Base-by-base conservation (phyloP, 2,797 vertebrate species). In the Cichlasoma orientale region DNA sequence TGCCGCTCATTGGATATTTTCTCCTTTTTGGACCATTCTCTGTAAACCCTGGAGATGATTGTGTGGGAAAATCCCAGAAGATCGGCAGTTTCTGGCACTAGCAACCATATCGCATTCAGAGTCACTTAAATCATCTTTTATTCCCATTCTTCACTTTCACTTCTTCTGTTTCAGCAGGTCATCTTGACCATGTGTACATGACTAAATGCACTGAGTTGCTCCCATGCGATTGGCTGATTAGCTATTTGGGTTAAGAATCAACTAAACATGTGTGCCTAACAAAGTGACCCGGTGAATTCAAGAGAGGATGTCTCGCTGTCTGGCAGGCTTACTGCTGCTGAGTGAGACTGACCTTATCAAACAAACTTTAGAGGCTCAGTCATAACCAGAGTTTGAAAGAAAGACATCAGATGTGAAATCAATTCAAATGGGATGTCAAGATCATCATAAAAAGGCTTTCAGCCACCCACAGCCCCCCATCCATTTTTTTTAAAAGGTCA, bases 361-460 rank as follows among this genome's bases (percentile, higher is more conserved):
- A 68, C 23, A 68, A 50, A 50, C 16, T 68, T 68, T 41, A 50
- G 38, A 23, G 47, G 47, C 41, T 72, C 38, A 53, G 57, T 38
- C 54, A 50, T 33, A 25, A 50, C 41, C 36, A 54, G 31, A 69
- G 50, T 29, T 12, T 21, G 16, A 75, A n/a, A 74, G 21, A 58
- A 16, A 11, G 8, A 78, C 74, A 58, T 82, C 23, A 74, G 50
- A 82, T 57, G 56, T 77, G 61, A 85, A 84, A 70, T 69, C 2
- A 54, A 75, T 80, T 77, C 33, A 44, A 59, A 1, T n/a, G 6
- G n/a, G 23, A 38, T 74, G 19, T 75, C 52, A 58, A 74, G 23
- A 29, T 78, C 19, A 1, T 10, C 10, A 41, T 56, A 58, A 82
- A 63, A 36, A 81, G 12, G 4, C n/a, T 72, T 72, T 72, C 59